These are phyloP conservation scores for Saccopteryx leptura DNA, from an alignment of 2,113 vertebrate genomes.

Conservation along the genomic window DNA sequence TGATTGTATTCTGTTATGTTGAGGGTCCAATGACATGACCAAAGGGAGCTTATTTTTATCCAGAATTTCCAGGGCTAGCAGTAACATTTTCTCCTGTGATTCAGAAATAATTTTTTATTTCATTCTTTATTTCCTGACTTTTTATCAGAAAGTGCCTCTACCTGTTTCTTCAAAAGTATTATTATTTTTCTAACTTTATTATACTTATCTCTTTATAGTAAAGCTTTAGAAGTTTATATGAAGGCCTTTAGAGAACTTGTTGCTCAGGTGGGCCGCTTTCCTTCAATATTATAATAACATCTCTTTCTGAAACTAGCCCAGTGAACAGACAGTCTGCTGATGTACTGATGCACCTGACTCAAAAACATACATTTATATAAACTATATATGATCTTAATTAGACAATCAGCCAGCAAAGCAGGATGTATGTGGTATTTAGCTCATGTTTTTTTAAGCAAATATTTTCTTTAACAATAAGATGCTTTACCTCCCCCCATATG, in stretches of 20 bases:
- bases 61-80: not conserved
- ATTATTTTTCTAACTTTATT: not conserved
- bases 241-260: constrained; percentile 55
- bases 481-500: not conserved
- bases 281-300: not conserved
- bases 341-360: not conserved
- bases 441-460: constrained; percentile 77
- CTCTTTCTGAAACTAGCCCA: not conserved
- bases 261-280: constrained; percentile 28
- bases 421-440: constrained; percentile 35
- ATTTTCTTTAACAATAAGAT: constrained; percentile 43
- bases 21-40: not conserved
- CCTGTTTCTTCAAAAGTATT: constrained; percentile 23
- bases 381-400: constrained; percentile 23
- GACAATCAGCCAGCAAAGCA: constrained; percentile 20
- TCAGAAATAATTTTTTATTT: constrained; percentile 45
- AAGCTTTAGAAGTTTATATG: not conserved
- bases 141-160: not conserved
- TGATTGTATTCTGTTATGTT: not conserved
- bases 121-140: constrained; percentile 22
- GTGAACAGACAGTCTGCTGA: not conserved
- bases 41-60: not conserved
- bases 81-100: constrained; percentile 16
- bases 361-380: constrained; percentile 15
- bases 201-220: not conserved